A percentile compares a stretch with the other conserved stretches of the same genome.
Evolutionary conservation across 2,888 invertebrate species (phyloP).

Genomic region (Drosophila hamatofila): DNA sequence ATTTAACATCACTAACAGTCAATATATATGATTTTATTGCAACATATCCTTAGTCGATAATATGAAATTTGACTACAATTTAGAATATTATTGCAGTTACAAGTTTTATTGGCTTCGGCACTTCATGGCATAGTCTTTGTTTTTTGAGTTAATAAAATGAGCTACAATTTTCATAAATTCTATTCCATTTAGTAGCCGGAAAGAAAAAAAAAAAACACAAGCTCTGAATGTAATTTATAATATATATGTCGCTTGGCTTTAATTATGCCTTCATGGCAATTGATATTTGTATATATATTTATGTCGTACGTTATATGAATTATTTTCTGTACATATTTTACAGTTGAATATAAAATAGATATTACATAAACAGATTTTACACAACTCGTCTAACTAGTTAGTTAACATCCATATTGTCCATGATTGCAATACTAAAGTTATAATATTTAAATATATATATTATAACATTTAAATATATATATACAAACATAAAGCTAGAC

Average conservation of each 20-base stretch:
- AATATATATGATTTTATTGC: not conserved
- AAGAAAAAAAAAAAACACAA: no score
- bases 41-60: not conserved
- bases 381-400: conserved; percentile 42
- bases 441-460: conserved; percentile 20
- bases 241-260: not conserved
- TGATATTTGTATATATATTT: not conserved
- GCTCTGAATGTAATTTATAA: conserved; percentile 9
- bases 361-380: conserved; percentile 41
- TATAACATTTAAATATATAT: conserved; percentile 26
- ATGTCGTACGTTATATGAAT: not conserved
- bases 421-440: conserved; percentile 35
- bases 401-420: conserved; percentile 52
- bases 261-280: conserved; percentile 9
- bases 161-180: not conserved
- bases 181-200: no score
- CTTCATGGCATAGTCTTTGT: not conserved
- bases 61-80: not conserved
- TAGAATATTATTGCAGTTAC: no score
- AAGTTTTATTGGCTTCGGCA: not conserved
- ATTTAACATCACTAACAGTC: not conserved
- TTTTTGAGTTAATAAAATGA: not conserved
- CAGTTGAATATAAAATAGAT: conserved; percentile 34
- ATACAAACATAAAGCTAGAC: conserved; percentile 34
- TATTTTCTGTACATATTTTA: conserved; percentile 32